Conservation (phyloP, 2,113 vertebrate species). For the Rhabdornis inornatus region DNA sequence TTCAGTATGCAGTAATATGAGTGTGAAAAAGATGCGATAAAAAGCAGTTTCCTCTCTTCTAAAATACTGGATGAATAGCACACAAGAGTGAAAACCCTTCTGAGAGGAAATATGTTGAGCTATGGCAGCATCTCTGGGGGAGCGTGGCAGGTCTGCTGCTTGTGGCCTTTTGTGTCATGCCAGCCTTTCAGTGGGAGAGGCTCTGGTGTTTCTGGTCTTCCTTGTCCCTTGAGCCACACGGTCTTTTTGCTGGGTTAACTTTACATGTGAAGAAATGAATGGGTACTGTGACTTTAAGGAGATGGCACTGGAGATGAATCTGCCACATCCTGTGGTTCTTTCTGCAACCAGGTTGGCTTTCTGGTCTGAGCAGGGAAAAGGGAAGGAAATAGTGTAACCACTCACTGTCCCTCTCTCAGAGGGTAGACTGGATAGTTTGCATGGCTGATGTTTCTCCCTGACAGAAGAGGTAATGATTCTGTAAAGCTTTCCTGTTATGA, state of each 20-base stretch:
- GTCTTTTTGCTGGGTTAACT: background rate
- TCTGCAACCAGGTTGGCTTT: background rate
- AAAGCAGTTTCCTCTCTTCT: background rate
- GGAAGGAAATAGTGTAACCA: background rate
- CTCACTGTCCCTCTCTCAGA: background rate
- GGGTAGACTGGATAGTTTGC: background rate
- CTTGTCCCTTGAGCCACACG: background rate
- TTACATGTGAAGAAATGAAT: background rate
- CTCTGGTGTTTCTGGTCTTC: background rate
- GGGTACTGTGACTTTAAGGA: background rate
- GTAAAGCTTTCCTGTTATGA: background rate
- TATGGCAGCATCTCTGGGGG: background rate
- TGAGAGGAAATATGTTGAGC: background rate
- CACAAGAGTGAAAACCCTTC: background rate
- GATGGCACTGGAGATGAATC: background rate
- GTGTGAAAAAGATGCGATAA: background rate
- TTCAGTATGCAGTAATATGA: background rate
- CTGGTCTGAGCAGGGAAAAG: background rate
- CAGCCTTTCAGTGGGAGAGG: background rate
- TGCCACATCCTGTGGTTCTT: rapidly evolving
- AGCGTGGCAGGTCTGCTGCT: background rate
- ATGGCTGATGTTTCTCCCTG: background rate
- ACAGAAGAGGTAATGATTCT: background rate
- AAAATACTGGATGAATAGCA: background rate
- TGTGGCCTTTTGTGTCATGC: background rate